Conservation (phyloP, 2,113 vertebrate species). For the Cavia porcellus region DNA sequence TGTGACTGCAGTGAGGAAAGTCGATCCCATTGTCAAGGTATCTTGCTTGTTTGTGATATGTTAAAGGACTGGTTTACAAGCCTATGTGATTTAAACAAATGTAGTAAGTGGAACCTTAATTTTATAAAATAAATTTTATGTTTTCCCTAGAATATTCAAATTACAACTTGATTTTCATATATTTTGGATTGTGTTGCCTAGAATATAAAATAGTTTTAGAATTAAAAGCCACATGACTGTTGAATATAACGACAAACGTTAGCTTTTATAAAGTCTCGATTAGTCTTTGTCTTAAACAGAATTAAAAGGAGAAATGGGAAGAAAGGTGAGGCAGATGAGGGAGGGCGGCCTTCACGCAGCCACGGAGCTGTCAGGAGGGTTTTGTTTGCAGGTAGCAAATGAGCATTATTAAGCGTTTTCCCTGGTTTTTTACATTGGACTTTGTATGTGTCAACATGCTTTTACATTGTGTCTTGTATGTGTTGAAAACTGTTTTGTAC, state of each 20-base stretch:
- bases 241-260: not conserved
- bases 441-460: conserved; percentile 53
- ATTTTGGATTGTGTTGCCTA: not conserved
- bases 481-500: conserved; percentile 70
- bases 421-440: conserved; percentile 12
- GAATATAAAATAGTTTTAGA: conserved; percentile 11
- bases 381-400: not conserved
- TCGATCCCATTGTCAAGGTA: conserved; percentile 6
- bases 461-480: conserved; percentile 61
- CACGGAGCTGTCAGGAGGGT: not conserved
- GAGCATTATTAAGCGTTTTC: not conserved
- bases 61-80: conserved; percentile 46
- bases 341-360: not conserved
- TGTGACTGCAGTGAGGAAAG: conserved; percentile 32
- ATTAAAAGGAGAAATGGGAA: not conserved
- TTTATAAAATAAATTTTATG: conserved; percentile 58
- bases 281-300: conserved; percentile 26
- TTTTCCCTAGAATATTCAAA: conserved; percentile 17
- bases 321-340: not conserved
- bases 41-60: not conserved
- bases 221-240: conserved; percentile 30
- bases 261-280: conserved; percentile 33
- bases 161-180: conserved; percentile 37
- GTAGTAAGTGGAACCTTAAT: conserved; percentile 60
- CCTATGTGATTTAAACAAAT: conserved; percentile 70